These are phyloP conservation scores for Dryocosmus kuriphilus DNA, from an alignment of 2,888 invertebrate species.

Conservation along the genomic window DNA sequence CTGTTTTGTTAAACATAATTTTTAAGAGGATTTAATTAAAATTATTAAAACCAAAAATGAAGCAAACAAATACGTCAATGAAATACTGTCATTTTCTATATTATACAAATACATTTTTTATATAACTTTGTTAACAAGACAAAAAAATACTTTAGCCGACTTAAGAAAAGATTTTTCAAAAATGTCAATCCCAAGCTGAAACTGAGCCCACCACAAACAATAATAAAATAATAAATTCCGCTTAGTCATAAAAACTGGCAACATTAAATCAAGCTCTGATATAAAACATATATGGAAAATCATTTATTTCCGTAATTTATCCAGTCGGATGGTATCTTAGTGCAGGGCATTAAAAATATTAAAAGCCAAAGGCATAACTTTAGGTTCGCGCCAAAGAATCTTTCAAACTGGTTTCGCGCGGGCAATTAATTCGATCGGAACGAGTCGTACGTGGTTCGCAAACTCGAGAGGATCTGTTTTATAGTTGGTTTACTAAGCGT, in stretches of 20 bases:
- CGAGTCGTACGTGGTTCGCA: conserved; percentile 49
- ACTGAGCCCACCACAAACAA: not conserved
- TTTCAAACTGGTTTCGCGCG: conserved; percentile 67
- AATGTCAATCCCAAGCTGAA: not conserved
- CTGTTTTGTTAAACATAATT: too few species aligned
- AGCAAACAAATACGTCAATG: too few species aligned
- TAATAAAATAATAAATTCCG: conserved; percentile 2
- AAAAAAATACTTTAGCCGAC: too few species aligned
- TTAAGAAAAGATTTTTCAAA: not conserved
- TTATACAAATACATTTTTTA: too few species aligned
- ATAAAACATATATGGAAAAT: conserved; percentile 17
- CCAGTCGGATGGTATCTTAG: not conserved
- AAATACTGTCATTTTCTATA: too few species aligned
- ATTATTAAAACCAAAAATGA: too few species aligned
- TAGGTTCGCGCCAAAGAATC: conserved; percentile 35
- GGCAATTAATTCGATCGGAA: conserved; percentile 67
- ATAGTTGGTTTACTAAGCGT: conserved; percentile 43
- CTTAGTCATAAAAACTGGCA: not conserved
- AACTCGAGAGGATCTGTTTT: conserved; percentile 45
- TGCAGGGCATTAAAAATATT: conserved; percentile 28
- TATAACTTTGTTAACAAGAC: too few species aligned
- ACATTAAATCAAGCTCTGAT: not conserved
- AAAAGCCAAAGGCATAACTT: conserved; percentile 32
- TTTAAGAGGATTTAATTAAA: too few species aligned
- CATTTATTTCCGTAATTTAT: conserved; percentile 37